phyloP scores from a whole-genome alignment of 2,113 vertebrate genomes.

The Chaetorhynchus papuensis region DNA sequence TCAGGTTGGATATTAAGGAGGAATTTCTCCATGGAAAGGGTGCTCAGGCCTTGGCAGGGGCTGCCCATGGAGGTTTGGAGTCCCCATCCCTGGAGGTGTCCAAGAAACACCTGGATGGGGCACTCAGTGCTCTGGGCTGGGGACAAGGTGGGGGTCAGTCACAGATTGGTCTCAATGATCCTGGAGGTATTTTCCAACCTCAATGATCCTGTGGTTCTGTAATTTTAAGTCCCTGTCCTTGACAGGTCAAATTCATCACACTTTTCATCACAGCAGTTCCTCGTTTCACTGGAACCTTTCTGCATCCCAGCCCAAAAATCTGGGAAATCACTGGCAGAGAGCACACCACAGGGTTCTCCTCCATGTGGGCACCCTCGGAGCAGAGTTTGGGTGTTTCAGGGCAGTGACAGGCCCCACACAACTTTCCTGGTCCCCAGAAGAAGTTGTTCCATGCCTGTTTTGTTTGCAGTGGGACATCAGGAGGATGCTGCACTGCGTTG shows the following conservation, averaged over 20 bases:
- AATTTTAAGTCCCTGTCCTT: neutral
- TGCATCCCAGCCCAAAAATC: neutral
- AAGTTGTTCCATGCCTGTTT: neutral
- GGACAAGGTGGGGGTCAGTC: rapidly evolving
- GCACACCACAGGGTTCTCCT: neutral
- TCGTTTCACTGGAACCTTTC: neutral
- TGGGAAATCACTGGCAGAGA: neutral
- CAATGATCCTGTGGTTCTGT: neutral
- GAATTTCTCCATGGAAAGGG: rapidly evolving
- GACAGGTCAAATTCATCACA: neutral
- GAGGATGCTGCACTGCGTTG: neutral
- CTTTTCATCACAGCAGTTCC: neutral
- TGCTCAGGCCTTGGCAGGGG: rapidly evolving
- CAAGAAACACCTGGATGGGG: rapidly evolving
- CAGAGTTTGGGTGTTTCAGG: neutral
- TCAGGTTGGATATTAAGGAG: neutral
- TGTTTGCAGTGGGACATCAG: neutral
- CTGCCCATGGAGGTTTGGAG: neutral
- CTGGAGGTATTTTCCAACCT: neutral
- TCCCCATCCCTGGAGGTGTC: neutral
- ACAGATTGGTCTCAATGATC: rapidly evolving
- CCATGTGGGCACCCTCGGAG: neutral
- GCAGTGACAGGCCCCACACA: rapidly evolving
- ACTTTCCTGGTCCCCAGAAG: too few relatives aligned
- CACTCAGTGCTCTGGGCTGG: neutral